Evolutionary conservation across 2,888 invertebrate genomes (phyloP).

Genomic region (Cheilosia impressa): DNA sequence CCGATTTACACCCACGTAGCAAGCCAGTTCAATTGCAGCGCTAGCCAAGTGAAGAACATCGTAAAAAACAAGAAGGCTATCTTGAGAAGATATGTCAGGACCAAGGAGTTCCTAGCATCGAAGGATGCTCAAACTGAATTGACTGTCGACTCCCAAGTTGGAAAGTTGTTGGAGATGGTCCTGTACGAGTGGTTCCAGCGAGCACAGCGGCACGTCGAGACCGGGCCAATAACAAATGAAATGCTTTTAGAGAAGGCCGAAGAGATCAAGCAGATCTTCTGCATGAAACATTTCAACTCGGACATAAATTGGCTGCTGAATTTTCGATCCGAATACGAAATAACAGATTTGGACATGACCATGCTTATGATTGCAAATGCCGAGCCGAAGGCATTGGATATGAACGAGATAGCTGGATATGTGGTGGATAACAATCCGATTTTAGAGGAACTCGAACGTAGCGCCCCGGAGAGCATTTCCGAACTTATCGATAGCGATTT

Average conservation of each 20-base stretch:
- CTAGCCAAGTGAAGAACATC: conserved; percentile 10
- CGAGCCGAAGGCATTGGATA: conserved; percentile 9
- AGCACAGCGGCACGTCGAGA: conserved; percentile 37
- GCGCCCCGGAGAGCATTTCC: neutral
- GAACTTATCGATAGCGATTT: neutral
- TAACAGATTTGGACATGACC: conserved; percentile 54
- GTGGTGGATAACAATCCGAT: conserved; percentile 20
- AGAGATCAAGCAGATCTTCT: conserved; percentile 19
- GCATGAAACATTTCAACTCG: neutral
- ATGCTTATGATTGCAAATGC: conserved; percentile 33
- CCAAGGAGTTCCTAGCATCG: neutral
- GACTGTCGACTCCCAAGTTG: neutral
- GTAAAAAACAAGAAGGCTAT: neutral
- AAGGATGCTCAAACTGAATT: neutral
- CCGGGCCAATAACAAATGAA: conserved; percentile 43
- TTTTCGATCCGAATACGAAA: conserved; percentile 42
- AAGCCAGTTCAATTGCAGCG: conserved; percentile 18
- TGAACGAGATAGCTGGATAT: conserved; percentile 32
- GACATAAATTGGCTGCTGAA: conserved; percentile 27
- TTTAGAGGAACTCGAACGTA: neutral
- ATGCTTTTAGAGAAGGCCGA: conserved; percentile 44
- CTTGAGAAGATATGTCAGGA: conserved; percentile 9
- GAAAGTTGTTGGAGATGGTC: conserved; percentile 31
- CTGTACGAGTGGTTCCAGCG: conserved; percentile 59
- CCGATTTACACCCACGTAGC: conserved; percentile 3